Evolutionary conservation across 2,888 invertebrate genomes (phyloP).

Genomic region (Taphrorychus bicolor): DNA sequence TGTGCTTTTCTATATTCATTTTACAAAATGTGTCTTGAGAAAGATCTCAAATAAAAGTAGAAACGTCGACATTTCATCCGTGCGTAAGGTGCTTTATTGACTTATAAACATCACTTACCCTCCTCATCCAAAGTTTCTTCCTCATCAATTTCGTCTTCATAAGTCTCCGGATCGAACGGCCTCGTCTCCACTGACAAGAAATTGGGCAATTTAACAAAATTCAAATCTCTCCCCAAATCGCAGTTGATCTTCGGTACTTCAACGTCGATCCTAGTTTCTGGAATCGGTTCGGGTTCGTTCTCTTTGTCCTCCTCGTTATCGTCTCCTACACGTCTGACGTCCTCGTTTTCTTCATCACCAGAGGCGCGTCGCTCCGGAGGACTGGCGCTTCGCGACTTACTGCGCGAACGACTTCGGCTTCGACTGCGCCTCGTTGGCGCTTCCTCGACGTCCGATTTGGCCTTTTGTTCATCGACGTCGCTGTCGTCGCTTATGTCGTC

Average conservation of each 20-base stretch:
- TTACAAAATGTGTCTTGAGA: too few species aligned
- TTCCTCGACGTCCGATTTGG: constrained; percentile 51
- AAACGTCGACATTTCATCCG: too few species aligned
- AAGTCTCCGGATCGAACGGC: constrained; percentile 93
- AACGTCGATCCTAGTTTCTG: constrained; percentile 95
- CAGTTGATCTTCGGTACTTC: constrained; percentile 96
- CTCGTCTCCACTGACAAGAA: constrained; percentile 97
- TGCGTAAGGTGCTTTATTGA: too few species aligned
- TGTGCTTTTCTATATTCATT: too few species aligned
- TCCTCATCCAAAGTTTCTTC: constrained; percentile 98
- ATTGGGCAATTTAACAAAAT: constrained; percentile 97
- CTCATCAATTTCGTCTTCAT: constrained; percentile 99
- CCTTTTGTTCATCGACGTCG: constrained; percentile 73
- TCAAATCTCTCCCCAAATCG: constrained; percentile 89
- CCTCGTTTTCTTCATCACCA: constrained; percentile 64
- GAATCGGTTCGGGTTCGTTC: constrained; percentile 79
- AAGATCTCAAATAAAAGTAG: too few species aligned
- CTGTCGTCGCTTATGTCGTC: constrained; percentile 81
- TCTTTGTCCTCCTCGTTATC: constrained; percentile 69
- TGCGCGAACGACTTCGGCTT: constrained; percentile 52
- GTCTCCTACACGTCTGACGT: constrained; percentile 52
- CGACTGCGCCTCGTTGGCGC: constrained; percentile 38
- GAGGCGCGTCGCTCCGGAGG: constrained; percentile 44
- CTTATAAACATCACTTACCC: constrained; percentile 70
- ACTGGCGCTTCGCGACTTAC: constrained; percentile 53